A percentile compares a stretch with the other conserved stretches of the same genome.
Evolutionary conservation across 2,888 invertebrate species (phyloP).

Genomic region (Eupithecia abbreviata): DNA sequence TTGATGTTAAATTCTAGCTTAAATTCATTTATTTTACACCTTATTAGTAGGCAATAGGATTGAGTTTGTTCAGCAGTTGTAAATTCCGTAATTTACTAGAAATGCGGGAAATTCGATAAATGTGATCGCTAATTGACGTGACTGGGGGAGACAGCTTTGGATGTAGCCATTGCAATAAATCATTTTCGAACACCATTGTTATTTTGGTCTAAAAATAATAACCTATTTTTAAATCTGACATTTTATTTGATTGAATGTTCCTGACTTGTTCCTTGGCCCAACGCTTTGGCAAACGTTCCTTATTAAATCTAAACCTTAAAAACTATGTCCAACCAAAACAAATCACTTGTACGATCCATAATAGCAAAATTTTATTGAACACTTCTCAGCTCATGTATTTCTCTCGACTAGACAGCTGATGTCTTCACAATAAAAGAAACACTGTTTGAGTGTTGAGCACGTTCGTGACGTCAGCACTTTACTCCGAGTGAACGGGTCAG

Average conservation of each 20-base stretch:
- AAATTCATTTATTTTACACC: slow-evolving; percentile 29
- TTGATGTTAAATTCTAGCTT: neutral
- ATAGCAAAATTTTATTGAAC: neutral
- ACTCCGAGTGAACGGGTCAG: slow-evolving; percentile 1
- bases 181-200: neutral
- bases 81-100: slow-evolving; percentile 20
- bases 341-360: neutral
- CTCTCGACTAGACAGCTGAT: slow-evolving; percentile 14
- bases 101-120: slow-evolving; percentile 37
- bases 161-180: neutral
- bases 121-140: slow-evolving; percentile 38
- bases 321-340: neutral
- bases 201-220: neutral
- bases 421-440: slow-evolving; percentile 34
- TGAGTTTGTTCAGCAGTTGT: slow-evolving; percentile 17
- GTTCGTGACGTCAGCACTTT: slow-evolving; percentile 37
- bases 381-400: slow-evolving; percentile 13
- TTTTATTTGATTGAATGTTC: neutral
- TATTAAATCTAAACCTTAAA: neutral
- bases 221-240: neutral
- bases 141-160: slow-evolving; percentile 32
- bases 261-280: neutral
- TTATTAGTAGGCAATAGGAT: slow-evolving; percentile 27
- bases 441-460: slow-evolving; percentile 25
- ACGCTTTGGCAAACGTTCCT: neutral